A percentile compares a stretch with the other conserved stretches of the same genome.
phyloP scores from a whole-genome alignment of 2,113 vertebrate genomes.

The Psittacus erithacus region DNA sequence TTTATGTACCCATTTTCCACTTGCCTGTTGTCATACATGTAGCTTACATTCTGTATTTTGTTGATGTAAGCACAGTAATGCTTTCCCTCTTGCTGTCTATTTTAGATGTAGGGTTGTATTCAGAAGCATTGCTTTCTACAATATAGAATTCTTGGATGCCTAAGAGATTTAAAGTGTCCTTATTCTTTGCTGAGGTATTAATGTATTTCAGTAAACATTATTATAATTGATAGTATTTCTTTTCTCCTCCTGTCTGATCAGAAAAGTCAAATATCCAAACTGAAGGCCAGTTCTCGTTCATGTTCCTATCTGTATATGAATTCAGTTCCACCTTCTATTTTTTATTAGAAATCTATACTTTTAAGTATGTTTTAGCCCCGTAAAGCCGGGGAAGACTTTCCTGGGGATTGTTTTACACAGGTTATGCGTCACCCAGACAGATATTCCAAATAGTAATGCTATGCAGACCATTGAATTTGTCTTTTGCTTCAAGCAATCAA shows the following conservation, averaged over 20 bases:
- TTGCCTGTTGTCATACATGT: not conserved
- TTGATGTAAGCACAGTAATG: not conserved
- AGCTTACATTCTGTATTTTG: not conserved
- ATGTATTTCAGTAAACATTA: not conserved
- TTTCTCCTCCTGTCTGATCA: not conserved
- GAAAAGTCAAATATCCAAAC: not conserved
- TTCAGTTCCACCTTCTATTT: not conserved
- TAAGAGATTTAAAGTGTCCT: not conserved
- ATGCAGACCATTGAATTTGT: not conserved
- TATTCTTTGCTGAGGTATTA: not conserved
- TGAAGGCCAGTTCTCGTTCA: not conserved
- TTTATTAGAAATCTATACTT: not conserved
- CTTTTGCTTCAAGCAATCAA: not conserved
- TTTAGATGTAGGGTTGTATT: not conserved
- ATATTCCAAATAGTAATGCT: not conserved
- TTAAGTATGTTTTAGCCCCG: not conserved
- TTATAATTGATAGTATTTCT: not conserved
- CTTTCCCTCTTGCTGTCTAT: not conserved
- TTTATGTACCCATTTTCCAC: not conserved
- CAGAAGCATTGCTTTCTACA: not conserved
- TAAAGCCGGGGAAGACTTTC: not conserved
- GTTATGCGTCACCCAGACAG: accelerated
- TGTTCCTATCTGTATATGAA: not conserved
- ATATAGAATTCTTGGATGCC: not conserved
- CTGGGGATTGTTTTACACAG: not conserved